Conservation (phyloP, 1,140 invertebrate genomes). For the Nasonia giraulti region DNA sequence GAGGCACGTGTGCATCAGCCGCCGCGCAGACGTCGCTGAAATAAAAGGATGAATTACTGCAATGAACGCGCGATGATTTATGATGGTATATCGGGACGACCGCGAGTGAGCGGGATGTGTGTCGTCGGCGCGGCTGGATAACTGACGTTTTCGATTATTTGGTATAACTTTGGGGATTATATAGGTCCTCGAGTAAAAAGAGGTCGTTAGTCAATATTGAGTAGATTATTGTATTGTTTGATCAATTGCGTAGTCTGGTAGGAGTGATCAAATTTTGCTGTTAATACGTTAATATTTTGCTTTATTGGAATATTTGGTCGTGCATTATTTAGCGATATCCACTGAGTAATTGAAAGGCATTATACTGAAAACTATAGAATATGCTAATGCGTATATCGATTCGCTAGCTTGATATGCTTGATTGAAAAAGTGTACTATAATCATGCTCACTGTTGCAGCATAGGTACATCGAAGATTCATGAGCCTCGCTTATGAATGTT, state of each 20-base stretch:
- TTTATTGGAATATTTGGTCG: too few species aligned
- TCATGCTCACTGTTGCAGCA: not conserved
- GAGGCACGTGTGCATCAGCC: conserved; percentile 25
- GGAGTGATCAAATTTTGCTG: too few species aligned
- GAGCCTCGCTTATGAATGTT: not conserved
- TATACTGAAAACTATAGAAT: not conserved
- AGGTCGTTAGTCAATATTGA: not conserved
- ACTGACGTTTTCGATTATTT: not conserved
- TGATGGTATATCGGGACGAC: not conserved
- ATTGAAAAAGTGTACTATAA: conserved; percentile 4
- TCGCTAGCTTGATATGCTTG: not conserved
- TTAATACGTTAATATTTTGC: too few species aligned
- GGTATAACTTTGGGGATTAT: not conserved
- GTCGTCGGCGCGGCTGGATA: not conserved
- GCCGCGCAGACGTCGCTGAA: not conserved
- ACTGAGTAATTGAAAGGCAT: not conserved
- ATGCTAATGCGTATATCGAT: not conserved
- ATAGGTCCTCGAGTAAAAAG: not conserved
- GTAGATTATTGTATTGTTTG: too few species aligned
- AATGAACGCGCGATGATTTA: conserved; percentile 28
- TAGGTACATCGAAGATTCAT: not conserved
- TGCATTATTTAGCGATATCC: not conserved
- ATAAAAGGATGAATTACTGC: conserved; percentile 30
- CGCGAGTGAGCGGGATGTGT: not conserved
- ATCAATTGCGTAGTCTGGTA: too few species aligned